Conservation (phyloP, 2,797 vertebrate genomes). For the Sciurus vulgaris region DNA sequence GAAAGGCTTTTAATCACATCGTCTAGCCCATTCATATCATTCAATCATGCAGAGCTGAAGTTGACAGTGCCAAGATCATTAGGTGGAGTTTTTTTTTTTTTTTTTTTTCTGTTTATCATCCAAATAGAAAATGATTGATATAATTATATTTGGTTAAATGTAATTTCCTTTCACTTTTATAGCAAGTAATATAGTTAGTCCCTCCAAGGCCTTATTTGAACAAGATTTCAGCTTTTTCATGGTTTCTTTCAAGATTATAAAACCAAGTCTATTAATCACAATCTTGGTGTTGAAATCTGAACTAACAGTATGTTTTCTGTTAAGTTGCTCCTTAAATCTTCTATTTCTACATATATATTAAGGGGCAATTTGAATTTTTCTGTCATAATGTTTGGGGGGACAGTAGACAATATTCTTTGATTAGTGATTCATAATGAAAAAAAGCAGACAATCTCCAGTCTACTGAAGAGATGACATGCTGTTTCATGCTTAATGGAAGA, state of each 20-base stretch:
- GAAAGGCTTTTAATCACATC: background rate
- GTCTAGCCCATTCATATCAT: background rate
- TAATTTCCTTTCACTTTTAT: background rate
- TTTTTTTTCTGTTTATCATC: background rate
- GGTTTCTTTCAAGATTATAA: background rate
- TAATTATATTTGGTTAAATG: background rate
- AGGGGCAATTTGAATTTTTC: background rate
- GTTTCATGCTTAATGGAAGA: slow-evolving; percentile 78
- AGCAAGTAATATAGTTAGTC: background rate
- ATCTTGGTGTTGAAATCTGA: background rate
- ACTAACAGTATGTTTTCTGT: background rate
- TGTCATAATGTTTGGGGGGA: background rate
- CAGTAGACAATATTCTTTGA: slow-evolving; percentile 43
- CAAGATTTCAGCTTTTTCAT: background rate
- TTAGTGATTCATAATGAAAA: slow-evolving; percentile 55
- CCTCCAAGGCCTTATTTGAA: background rate
- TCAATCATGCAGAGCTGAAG: background rate
- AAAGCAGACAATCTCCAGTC: slow-evolving; percentile 68
- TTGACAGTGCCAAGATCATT: background rate
- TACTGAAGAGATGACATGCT: slow-evolving; percentile 65
- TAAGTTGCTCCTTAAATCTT: background rate
- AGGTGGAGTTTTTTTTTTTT: background rate
- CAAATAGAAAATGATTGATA: background rate
- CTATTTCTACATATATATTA: background rate
- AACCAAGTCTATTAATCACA: background rate